Percentiles rank a stretch among this genome's conserved stretches.
Conservation (phyloP, 2,888 invertebrate genomes). For the Eupithecia insigniata region DNA sequence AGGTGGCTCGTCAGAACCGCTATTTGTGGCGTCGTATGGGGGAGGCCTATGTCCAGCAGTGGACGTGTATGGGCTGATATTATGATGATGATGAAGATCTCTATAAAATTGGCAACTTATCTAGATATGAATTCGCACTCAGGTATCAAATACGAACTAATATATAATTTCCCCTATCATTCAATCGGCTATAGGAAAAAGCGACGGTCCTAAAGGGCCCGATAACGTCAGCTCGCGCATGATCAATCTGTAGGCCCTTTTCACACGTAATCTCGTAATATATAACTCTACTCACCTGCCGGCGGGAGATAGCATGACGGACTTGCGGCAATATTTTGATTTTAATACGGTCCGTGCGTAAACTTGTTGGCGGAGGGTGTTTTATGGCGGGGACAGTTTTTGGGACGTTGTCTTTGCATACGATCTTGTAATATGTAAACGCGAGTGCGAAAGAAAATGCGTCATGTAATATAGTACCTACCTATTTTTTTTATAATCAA, state of each 20-base stretch:
- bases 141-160: neutral
- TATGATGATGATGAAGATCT: too few relatives aligned
- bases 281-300: slow-evolving; percentile 62
- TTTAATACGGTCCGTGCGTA: slow-evolving; percentile 21
- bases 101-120: neutral
- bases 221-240: slow-evolving; percentile 32
- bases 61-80: too few relatives aligned
- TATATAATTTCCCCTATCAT: slow-evolving; percentile 8
- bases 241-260: slow-evolving; percentile 64
- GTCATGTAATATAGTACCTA: neutral
- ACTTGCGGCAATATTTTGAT: slow-evolving; percentile 42
- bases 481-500: too few relatives aligned
- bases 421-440: neutral
- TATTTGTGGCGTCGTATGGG: too few relatives aligned
- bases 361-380: slow-evolving; percentile 8
- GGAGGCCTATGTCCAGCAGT: too few relatives aligned
- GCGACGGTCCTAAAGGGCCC: neutral
- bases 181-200: slow-evolving; percentile 5
- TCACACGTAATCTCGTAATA: slow-evolving; percentile 70
- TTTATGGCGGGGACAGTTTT: neutral
- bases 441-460: neutral
- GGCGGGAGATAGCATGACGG: slow-evolving; percentile 44
- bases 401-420: slow-evolving; percentile 4
- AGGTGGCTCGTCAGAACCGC: too few relatives aligned
- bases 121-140: neutral